Evolutionary conservation across 2,888 invertebrate species (phyloP), one percentile per base, ranked within the genome.

Genomic region (Metacarcinus magister): DNA sequence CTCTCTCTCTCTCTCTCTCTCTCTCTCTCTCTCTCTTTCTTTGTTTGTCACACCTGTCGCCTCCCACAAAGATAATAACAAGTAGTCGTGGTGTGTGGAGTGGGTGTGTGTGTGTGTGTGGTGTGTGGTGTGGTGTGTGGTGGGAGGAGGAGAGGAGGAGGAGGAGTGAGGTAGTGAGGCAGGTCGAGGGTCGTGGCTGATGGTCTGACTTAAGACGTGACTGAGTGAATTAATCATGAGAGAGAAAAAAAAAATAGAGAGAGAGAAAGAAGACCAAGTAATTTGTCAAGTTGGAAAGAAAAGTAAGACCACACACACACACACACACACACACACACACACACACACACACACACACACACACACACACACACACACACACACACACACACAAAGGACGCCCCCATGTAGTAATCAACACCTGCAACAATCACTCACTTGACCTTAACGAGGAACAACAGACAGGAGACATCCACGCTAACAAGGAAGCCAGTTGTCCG

Each of bases 351-450:
- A 54, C 54, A 54, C 54, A 54, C 54, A 54, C 54, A 54, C 54
- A 54, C 48, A 54, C 54, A 54, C 54, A 54, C 54, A 54, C 54
- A 54, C 54, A 54, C 54, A 54, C 54, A 54, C 54, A 54, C 54
- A 54, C 54, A 54, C 54, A 54, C 54, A 54, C 54, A 54, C 54
- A 54, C 54, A 54, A 16, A 54, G 54, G 54, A 16, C 67, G 67
- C 67, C n/a, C 67, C n/a, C 60, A 60, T 60, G 60, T 16, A 60
- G 60, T 60, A 10, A 60, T 60, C 67, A 67, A 67, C 67, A 67
- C 67, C 67, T 67, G 67, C 67, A n/a, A 67, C 67, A 67, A 67
- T 67, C 67, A 67, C n/a, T 67, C 67, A 67, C 23, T 67, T 67
- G 23, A 23, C 16, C 16, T 5, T 67, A 67, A 67, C 67, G n/a